Evolutionary conservation across 2,888 invertebrate genomes (phyloP).

Genomic region (Polydrusus tereticollis): DNA sequence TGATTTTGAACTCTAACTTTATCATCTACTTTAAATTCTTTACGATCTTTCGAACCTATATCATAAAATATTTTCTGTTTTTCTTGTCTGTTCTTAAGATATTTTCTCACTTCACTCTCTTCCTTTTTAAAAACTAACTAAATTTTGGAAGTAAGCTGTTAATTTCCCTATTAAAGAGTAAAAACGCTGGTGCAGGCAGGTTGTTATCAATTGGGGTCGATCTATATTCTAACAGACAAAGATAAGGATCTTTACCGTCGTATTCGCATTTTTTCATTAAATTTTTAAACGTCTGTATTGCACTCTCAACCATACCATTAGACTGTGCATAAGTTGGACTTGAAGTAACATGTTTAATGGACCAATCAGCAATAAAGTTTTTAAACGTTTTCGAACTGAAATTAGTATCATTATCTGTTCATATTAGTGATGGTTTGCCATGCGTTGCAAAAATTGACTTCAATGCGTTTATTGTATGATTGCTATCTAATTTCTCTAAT

Average conservation of each 20-base stretch:
- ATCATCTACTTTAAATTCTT: not conserved
- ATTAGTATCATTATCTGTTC: not conserved
- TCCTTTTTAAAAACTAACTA: not conserved
- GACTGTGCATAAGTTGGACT: not conserved
- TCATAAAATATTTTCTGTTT: not conserved
- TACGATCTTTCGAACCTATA: not conserved
- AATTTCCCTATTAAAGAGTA: not conserved
- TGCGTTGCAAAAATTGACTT: too few species aligned
- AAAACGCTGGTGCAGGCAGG: not conserved
- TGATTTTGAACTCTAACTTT: not conserved
- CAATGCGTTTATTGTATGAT: too few species aligned
- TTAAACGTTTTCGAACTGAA: not conserved
- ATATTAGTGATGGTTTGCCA: too few species aligned
- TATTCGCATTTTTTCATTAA: not conserved
- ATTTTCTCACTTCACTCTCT: not conserved
- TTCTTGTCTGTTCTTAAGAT: not conserved
- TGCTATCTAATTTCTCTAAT: too few species aligned
- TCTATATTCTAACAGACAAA: not conserved
- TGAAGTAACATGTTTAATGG: not conserved
- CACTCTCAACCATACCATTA: not conserved
- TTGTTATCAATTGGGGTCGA: not conserved
- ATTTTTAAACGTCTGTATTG: not conserved
- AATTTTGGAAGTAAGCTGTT: not conserved
- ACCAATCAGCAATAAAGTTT: not conserved
- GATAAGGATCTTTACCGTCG: too few species aligned